phyloP scores from a whole-genome alignment of 2,113 vertebrate species.

The Platysternon megacephalum region DNA sequence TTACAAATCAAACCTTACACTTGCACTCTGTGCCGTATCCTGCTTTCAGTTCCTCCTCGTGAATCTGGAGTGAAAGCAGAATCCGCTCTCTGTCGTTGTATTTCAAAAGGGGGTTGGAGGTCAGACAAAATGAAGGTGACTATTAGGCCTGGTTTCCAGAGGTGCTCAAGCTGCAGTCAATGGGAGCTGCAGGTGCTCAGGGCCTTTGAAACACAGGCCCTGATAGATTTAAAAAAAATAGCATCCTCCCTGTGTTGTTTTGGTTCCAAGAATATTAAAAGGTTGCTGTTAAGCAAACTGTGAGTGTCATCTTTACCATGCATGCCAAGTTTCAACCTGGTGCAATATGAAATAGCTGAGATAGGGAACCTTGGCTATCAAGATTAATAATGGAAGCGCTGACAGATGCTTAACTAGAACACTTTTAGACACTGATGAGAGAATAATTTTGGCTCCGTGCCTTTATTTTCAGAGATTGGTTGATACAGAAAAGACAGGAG shows the following conservation, averaged over 20 bases:
- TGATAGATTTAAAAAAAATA: background rate
- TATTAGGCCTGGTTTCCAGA: background rate
- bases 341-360: slow-evolving; percentile 21
- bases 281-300: slow-evolving; percentile 48
- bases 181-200: background rate
- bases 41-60: rapidly evolving
- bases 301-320: background rate
- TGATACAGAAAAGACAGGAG: slow-evolving; percentile 7
- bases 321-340: slow-evolving; percentile 58
- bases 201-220: background rate
- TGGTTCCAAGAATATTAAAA: background rate
- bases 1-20: rapidly evolving
- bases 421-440: slow-evolving; percentile 41
- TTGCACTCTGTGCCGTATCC: background rate
- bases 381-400: slow-evolving; percentile 9
- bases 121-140: background rate
- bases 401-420: slow-evolving; percentile 43
- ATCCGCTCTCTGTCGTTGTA: background rate
- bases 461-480: slow-evolving; percentile 52
- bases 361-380: slow-evolving; percentile 30
- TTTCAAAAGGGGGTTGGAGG: background rate
- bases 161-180: rapidly evolving
- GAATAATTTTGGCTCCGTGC: slow-evolving; percentile 39
- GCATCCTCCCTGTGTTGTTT: background rate
- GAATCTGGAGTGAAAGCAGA: background rate